Conservation (phyloP, 2,113 vertebrate genomes). For the Oceanodroma tethys region DNA sequence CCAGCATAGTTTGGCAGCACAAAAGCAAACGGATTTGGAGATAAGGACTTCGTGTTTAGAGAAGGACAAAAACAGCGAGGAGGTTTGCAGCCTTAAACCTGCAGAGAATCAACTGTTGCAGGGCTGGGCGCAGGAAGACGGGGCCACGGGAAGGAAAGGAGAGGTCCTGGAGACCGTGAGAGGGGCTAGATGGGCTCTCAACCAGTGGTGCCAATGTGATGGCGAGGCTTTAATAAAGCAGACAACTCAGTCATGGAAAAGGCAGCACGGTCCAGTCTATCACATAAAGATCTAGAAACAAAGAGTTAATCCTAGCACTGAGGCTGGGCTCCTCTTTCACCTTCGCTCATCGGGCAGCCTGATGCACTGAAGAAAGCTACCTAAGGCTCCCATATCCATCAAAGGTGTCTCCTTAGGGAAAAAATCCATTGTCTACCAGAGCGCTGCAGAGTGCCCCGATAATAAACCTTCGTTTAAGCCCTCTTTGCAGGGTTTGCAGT, state of each 20-base stretch:
- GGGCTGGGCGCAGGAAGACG: accelerated
- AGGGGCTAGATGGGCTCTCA: not conserved
- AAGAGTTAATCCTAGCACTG: not conserved
- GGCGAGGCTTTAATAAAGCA: not conserved
- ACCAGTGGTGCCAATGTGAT: accelerated
- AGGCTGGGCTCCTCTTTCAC: not conserved
- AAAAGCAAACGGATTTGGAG: not conserved
- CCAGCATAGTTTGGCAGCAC: not conserved
- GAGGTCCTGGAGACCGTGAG: accelerated
- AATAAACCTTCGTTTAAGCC: not conserved
- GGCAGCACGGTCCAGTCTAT: not conserved
- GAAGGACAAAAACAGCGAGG: not conserved
- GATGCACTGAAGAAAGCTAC: not conserved
- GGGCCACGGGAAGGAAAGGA: not conserved
- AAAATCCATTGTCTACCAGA: not conserved
- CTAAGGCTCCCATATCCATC: not conserved
- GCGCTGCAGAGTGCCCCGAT: not conserved
- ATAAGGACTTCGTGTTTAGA: not conserved
- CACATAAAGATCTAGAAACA: not conserved
- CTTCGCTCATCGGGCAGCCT: accelerated
- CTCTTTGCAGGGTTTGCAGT: not conserved
- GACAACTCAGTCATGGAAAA: accelerated
- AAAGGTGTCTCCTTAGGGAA: not conserved
- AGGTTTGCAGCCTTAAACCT: not conserved
- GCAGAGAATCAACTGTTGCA: not conserved